These are phyloP conservation scores for Drosophila virilis DNA, from an alignment of 1,140 invertebrate species.

Conservation along the genomic window DNA sequence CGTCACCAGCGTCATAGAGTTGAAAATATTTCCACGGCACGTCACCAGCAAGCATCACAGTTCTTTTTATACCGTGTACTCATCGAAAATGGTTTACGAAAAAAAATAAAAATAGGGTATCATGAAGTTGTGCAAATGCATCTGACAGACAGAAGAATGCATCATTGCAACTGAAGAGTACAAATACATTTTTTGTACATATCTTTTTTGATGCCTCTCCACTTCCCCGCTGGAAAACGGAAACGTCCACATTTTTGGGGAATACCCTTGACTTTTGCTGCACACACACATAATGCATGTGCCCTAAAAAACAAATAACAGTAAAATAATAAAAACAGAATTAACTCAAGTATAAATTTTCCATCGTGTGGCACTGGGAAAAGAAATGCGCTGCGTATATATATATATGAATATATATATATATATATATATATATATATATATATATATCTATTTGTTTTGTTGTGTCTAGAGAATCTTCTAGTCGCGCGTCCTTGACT, in stretches of 20 bases:
- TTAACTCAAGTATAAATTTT: background rate
- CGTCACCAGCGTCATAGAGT: slow-evolving; percentile 40
- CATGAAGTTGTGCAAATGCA: slow-evolving; percentile 5
- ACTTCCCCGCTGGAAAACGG: too few relatives aligned
- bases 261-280: too few relatives aligned
- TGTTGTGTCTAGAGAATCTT: background rate
- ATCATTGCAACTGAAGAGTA: too few relatives aligned
- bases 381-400: background rate
- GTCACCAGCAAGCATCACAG: slow-evolving; percentile 33
- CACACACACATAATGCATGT: background rate
- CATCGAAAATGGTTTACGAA: too few relatives aligned
- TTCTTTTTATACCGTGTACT: slow-evolving; percentile 4
- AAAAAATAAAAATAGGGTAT: background rate
- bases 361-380: background rate
- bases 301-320: background rate
- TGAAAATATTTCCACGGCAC: slow-evolving; percentile 39
- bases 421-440: too few relatives aligned
- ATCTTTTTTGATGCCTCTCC: too few relatives aligned
- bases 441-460: too few relatives aligned
- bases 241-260: background rate
- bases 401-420: too few relatives aligned
- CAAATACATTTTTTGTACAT: too few relatives aligned
- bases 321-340: background rate
- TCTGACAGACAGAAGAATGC: background rate
- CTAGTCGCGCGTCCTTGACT: background rate